Percentiles rank a stretch among this genome's conserved stretches.
Conservation (phyloP, 1,140 invertebrate species). For the Euglossa dilemma region DNA sequence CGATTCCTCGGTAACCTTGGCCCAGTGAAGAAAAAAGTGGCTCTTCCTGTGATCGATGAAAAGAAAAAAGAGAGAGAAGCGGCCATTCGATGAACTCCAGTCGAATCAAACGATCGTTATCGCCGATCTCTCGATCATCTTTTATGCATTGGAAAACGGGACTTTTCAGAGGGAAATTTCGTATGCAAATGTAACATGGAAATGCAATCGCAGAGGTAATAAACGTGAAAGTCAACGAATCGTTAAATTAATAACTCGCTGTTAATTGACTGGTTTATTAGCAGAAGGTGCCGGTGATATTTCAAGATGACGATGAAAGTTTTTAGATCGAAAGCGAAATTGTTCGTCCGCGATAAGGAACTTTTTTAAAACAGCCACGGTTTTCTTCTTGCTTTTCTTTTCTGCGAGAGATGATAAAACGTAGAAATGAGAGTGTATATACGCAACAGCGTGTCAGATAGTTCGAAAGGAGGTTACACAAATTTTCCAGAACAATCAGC, state of each 20-base stretch:
- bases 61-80: too few species aligned
- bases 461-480: not conserved
- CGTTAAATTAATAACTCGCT: too few species aligned
- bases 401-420: too few species aligned
- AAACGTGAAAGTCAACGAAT: too few species aligned
- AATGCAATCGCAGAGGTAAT: too few species aligned
- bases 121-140: not conserved
- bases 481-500: not conserved
- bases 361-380: too few species aligned
- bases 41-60: not conserved
- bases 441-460: not conserved
- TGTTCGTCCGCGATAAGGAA: too few species aligned
- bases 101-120: not conserved
- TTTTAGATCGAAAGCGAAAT: not conserved
- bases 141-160: not conserved
- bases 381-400: too few species aligned
- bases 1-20: constrained; percentile 42
- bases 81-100: not conserved
- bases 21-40: constrained; percentile 30
- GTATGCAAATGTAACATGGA: not conserved
- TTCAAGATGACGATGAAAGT: not conserved
- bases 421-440: too few species aligned
- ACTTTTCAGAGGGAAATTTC: too few species aligned
- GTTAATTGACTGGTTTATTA: too few species aligned
- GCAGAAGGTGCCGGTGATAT: not conserved